phyloP scores from a whole-genome alignment of 2,888 invertebrate genomes.

The Diplazon laetatorius region DNA sequence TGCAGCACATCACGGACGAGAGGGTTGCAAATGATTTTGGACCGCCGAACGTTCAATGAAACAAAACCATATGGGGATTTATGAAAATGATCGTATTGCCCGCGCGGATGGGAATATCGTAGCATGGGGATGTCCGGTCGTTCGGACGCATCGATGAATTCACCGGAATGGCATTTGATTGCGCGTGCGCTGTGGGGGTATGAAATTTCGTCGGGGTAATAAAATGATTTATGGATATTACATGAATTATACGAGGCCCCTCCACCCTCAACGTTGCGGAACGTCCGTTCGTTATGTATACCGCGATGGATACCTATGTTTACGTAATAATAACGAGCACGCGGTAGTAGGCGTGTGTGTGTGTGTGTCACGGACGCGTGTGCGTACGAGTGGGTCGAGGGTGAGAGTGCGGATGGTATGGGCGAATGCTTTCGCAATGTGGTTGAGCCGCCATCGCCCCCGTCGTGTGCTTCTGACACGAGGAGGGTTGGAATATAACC shows the following conservation, averaged over 20 bases:
- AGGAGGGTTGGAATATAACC: constrained; percentile 9
- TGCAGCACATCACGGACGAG: no score
- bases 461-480: constrained; percentile 1
- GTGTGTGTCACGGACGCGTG: constrained; percentile 12
- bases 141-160: neutral
- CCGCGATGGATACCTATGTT: constrained; percentile 29
- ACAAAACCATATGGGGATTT: no score
- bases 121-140: neutral
- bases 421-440: constrained; percentile 29
- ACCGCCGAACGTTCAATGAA: no score
- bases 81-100: no score
- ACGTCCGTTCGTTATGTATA: constrained; percentile 43
- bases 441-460: constrained; percentile 26
- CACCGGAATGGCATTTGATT: neutral
- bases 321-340: constrained; percentile 31
- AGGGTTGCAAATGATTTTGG: neutral
- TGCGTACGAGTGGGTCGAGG: neutral
- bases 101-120: neutral
- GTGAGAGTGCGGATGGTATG: neutral
- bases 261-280: constrained; percentile 27
- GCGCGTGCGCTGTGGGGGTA: neutral
- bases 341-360: constrained; percentile 12
- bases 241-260: constrained; percentile 43
- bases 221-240: constrained; percentile 44
- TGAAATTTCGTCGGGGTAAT: constrained; percentile 38